Evolutionary conservation across 1,140 invertebrate species (phyloP), one percentile per base, ranked within the genome.

Genomic region (Trissolcus basalis): DNA sequence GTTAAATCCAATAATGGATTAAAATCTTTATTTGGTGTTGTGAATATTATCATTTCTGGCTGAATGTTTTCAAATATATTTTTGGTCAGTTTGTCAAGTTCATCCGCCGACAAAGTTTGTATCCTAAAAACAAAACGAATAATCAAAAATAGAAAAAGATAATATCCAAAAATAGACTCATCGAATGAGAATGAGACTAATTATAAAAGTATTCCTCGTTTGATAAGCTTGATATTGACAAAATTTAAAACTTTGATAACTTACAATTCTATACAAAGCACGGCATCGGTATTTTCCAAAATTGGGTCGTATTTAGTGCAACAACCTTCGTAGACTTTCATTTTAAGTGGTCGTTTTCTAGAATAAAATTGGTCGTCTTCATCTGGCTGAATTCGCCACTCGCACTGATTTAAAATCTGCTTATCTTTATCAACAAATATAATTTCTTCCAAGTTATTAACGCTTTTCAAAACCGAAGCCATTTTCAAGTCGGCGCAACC

Each of bases 1-100:
- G 60, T 65, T 14, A 73, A 0, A 15, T 73, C 60, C 12, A 73
- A 32, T 14, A 73, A 16, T 11, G 60, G 60, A 55, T 73, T 73
- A 15, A 72, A 72, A 8, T 72, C 69, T 35, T 59, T 64, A 14
- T 72, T 72, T 15, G 69, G 69, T 6, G 69, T 72, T 0, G 69
- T 72, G 4, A 72, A 27, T 33, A 72, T 64, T 4, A 72, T 48
- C 1, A 72, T 16, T 51, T 72, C 54, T 14, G 69, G 60, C 15
- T 59, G 36, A 15, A 72, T 64, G 14, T 7, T 0, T 39, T 41
- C 60, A 48, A 72, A 72, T 15, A 72, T 59, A 59, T 72, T 72
- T 33, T 45, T 11, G 6, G 53, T 43, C 32, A 48, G 51, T 47
- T 12, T 12, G 19, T 64, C 12, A 9, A 72, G 50, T 32, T 59